These are phyloP conservation scores for Halcyon badia DNA, from an alignment of 2,797 vertebrate genomes.

Conservation along the genomic window DNA sequence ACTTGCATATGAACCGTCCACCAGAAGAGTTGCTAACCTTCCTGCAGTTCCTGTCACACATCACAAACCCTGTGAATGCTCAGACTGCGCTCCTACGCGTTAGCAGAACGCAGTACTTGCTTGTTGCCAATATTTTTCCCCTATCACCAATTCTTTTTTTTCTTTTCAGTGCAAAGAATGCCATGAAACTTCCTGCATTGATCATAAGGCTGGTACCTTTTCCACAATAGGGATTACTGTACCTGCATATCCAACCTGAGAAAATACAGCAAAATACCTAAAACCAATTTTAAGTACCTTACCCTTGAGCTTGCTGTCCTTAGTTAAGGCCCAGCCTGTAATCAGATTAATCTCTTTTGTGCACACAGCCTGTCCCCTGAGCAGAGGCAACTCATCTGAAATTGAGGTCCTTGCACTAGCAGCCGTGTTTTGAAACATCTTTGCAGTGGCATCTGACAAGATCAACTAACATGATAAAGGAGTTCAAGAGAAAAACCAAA, in stretches of 20 bases:
- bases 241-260: background rate
- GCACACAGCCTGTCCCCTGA: background rate
- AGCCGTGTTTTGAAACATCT: background rate
- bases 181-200: background rate
- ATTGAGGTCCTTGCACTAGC: background rate
- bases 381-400: background rate
- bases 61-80: background rate
- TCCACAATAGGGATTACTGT: background rate
- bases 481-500: background rate
- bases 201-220: background rate
- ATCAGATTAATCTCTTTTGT: background rate
- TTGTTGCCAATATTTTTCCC: background rate
- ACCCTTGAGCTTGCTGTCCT: background rate
- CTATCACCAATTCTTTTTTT: background rate
- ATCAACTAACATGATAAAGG: background rate
- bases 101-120: fast-evolving
- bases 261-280: background rate
- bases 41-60: background rate
- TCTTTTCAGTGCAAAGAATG: background rate
- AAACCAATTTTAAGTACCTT: background rate
- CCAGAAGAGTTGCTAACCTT: background rate
- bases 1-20: fast-evolving
- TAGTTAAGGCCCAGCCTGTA: background rate
- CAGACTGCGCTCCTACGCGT: background rate
- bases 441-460: background rate